Evolutionary conservation across 1,140 invertebrate genomes (phyloP).

Genomic region (Temnothorax longispinosus): DNA sequence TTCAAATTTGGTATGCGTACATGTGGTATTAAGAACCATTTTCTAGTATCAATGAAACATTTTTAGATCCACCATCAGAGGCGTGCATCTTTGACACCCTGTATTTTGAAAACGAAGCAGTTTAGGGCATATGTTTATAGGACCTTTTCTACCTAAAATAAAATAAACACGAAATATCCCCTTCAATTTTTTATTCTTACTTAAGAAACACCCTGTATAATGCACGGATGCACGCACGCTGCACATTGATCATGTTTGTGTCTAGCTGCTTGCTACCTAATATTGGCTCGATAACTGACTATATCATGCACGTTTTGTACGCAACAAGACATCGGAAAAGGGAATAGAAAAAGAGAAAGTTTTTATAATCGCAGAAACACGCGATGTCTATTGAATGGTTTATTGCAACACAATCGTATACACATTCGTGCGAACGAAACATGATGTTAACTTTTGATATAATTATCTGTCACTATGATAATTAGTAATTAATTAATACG

Average conservation of each 20-base stretch:
- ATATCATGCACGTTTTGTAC: background rate
- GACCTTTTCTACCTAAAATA: too few relatives aligned
- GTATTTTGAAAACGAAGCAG: too few relatives aligned
- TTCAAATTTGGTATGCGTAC: too few relatives aligned
- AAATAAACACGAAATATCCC: too few relatives aligned
- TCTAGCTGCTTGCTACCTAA: background rate
- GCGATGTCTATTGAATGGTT: background rate
- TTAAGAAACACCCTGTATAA: too few relatives aligned
- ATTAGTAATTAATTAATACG: slow-evolving; percentile 21
- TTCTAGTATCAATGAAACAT: too few relatives aligned
- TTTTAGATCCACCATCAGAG: too few relatives aligned
- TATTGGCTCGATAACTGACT: background rate
- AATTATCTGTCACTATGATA: slow-evolving; percentile 19
- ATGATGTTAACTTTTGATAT: slow-evolving; percentile 7
- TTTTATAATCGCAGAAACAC: background rate
- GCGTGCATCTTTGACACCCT: too few relatives aligned
- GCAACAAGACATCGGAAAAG: background rate
- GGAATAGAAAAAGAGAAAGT: background rate
- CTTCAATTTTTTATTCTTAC: too few relatives aligned
- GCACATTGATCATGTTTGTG: background rate
- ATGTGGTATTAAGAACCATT: too few relatives aligned
- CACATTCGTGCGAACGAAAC: background rate
- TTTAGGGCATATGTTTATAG: too few relatives aligned
- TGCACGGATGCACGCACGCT: background rate
- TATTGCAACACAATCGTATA: background rate